phyloP scores from a whole-genome alignment of 1,140 invertebrate genomes.

The Bombus affinis region DNA sequence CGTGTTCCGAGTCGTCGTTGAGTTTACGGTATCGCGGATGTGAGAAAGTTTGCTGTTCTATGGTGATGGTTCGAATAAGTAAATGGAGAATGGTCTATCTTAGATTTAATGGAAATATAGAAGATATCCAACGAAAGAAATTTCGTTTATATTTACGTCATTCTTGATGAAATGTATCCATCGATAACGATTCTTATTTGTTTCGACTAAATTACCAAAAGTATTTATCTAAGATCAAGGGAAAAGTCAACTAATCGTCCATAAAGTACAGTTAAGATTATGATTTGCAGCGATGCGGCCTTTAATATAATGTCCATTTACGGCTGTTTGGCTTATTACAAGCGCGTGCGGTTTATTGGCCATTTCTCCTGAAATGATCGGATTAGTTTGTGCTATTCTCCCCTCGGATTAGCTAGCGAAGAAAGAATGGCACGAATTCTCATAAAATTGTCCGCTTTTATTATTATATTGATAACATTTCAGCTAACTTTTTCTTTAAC shows the following conservation, averaged over 20 bases:
- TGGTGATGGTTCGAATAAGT: not conserved
- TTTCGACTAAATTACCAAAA: constrained; percentile 3
- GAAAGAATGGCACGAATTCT: not conserved
- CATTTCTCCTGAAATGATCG: constrained; percentile 13
- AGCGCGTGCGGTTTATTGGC: constrained; percentile 51
- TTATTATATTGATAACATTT: not conserved
- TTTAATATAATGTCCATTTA: constrained; percentile 58
- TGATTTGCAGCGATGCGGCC: constrained; percentile 26
- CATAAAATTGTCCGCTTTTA: not conserved
- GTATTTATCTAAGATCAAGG: constrained; percentile 15
- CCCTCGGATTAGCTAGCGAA: constrained; percentile 25
- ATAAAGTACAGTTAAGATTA: constrained; percentile 50
- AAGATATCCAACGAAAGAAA: not conserved
- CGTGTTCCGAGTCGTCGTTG: not conserved
- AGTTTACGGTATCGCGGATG: not conserved
- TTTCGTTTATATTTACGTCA: not conserved
- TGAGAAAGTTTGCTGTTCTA: not conserved
- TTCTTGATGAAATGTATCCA: not conserved
- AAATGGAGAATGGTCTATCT: not conserved
- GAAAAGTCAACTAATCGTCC: constrained; percentile 49
- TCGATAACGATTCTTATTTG: not conserved
- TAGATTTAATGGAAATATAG: not conserved
- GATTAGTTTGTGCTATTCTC: constrained; percentile 3
- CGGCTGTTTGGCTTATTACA: constrained; percentile 58
- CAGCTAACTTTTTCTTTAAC: not conserved